phyloP scores from a whole-genome alignment of 2,888 invertebrate genomes.

The Candidula unifasciata region DNA sequence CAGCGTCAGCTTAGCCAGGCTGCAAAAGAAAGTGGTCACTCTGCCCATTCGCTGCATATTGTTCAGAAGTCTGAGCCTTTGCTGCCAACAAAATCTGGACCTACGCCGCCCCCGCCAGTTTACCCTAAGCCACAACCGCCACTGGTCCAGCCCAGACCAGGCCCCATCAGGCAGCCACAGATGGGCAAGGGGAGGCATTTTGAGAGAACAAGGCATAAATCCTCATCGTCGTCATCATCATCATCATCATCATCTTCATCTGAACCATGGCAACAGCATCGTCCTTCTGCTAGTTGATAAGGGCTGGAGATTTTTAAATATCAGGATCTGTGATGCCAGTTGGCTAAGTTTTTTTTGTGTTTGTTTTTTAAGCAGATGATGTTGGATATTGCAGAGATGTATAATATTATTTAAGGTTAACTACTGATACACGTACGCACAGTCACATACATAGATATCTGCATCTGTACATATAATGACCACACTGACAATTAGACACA shows the following conservation, averaged over 20 bases:
- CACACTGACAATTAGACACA: no score
- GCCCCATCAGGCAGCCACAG: constrained; percentile 45
- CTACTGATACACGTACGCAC: no score
- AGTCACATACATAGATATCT: no score
- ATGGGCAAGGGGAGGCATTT: constrained; percentile 51
- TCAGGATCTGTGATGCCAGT: not conserved
- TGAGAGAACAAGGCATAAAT: constrained; percentile 41
- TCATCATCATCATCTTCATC: constrained; percentile 48
- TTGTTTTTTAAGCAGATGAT: not conserved
- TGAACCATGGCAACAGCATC: constrained; percentile 14
- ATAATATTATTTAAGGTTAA: no score
- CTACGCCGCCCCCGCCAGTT: constrained; percentile 24
- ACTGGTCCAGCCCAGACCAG: constrained; percentile 28
- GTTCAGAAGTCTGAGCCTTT: constrained; percentile 37
- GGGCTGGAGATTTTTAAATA: not conserved
- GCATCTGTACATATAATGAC: no score
- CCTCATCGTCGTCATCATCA: constrained; percentile 45
- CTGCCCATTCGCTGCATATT: not conserved
- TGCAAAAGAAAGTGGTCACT: constrained; percentile 3
- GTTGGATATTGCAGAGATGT: no score
- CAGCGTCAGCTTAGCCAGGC: not conserved
- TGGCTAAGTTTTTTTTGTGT: not conserved
- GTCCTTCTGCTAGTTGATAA: constrained; percentile 24
- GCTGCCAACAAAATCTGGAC: not conserved
- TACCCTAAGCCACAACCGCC: constrained; percentile 42